Conservation (phyloP, 2,888 invertebrate species). For the Mayetiola destructor region DNA sequence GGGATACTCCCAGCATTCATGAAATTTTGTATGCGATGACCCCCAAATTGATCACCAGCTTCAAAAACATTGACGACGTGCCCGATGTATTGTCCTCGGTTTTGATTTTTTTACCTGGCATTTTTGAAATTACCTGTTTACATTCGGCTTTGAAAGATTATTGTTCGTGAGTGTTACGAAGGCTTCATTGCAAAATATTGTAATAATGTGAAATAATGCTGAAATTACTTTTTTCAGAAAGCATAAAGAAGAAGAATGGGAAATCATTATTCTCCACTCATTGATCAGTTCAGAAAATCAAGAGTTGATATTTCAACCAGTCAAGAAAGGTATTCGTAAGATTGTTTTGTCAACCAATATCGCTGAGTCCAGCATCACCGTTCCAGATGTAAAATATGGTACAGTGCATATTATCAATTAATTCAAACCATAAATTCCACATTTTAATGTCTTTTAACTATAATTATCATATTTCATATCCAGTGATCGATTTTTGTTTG, state of each 20-base stretch:
- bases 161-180: neutral
- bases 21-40: constrained; percentile 46
- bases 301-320: constrained; percentile 24
- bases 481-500: constrained; percentile 88
- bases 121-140: constrained; percentile 66
- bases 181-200: neutral
- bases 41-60: constrained; percentile 38
- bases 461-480: neutral
- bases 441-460: neutral
- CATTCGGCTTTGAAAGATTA: constrained; percentile 33
- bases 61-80: neutral
- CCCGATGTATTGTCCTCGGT: constrained; percentile 43
- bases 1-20: constrained; percentile 40
- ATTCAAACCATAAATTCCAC: no score
- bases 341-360: constrained; percentile 82
- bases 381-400: constrained; percentile 65
- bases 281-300: neutral
- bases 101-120: constrained; percentile 79
- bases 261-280: neutral
- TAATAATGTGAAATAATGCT: neutral
- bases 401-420: neutral
- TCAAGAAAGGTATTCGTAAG: constrained; percentile 50
- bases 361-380: constrained; percentile 84
- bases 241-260: neutral
- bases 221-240: neutral